Evolutionary conservation across 2,797 vertebrate genomes (phyloP).

Genomic region (Notolabrus celidotus): DNA sequence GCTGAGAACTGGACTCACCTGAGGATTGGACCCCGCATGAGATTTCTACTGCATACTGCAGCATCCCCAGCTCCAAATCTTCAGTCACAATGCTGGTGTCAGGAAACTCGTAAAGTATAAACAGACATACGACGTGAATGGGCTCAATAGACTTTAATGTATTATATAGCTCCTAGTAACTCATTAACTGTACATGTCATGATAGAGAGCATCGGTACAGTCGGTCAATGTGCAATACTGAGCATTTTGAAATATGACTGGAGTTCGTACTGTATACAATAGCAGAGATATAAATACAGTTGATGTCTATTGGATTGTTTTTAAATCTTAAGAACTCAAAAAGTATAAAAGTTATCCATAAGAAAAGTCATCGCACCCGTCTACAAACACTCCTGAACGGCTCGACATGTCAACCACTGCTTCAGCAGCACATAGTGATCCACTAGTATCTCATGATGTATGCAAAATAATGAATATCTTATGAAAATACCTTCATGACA

Average conservation of each 20-base stretch:
- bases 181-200: constrained; percentile 56
- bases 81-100: no score
- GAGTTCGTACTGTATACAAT: constrained; percentile 52
- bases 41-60: no score
- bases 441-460: constrained; percentile 56
- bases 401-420: constrained; percentile 41
- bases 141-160: constrained; percentile 69
- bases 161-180: constrained; percentile 43
- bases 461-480: constrained; percentile 64
- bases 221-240: constrained; percentile 47
- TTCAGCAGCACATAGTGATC: constrained; percentile 42
- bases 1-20: no score
- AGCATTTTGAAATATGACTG: constrained; percentile 49
- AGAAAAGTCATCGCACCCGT: constrained; percentile 71
- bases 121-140: constrained; percentile 13
- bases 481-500: constrained; percentile 73
- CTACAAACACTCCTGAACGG: constrained; percentile 57
- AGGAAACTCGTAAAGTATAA: no score
- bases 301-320: constrained; percentile 58
- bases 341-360: constrained; percentile 77
- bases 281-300: constrained; percentile 72
- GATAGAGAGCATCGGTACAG: constrained; percentile 40
- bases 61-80: no score
- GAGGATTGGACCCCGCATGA: no score
- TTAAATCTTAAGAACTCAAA: constrained; percentile 70